Evolutionary conservation across 2,113 vertebrate species (phyloP).

Genomic region (Miniopterus natalensis): DNA sequence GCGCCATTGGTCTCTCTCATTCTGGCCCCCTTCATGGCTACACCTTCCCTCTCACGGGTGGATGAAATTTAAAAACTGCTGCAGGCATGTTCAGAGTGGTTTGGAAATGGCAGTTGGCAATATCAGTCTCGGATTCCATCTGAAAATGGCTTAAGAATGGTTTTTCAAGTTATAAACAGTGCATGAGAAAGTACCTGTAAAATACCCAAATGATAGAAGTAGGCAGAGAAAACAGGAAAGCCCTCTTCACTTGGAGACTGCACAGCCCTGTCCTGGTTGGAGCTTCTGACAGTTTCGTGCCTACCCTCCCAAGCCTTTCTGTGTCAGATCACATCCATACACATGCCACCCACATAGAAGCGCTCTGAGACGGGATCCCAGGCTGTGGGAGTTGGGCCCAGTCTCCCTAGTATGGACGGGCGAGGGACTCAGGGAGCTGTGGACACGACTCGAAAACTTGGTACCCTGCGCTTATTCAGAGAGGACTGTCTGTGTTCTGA

Average conservation of each 20-base stretch:
- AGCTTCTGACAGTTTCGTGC: neutral
- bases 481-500: neutral
- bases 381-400: neutral
- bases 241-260: neutral
- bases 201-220: neutral
- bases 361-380: fast-evolving
- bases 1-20: neutral
- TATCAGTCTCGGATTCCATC: neutral
- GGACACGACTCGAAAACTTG: neutral
- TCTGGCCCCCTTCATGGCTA: too few relatives aligned
- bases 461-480: neutral
- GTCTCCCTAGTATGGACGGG: fast-evolving
- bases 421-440: neutral
- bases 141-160: neutral
- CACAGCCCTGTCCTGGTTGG: neutral
- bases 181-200: neutral
- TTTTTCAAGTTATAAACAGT: neutral
- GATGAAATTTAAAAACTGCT: neutral
- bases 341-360: fast-evolving
- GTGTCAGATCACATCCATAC: fast-evolving
- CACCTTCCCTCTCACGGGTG: neutral
- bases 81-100: neutral
- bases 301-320: neutral
- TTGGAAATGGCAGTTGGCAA: neutral
- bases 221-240: neutral